Evolutionary conservation across 2,113 vertebrate genomes (phyloP).

Genomic region (Copsychus sechellarum): DNA sequence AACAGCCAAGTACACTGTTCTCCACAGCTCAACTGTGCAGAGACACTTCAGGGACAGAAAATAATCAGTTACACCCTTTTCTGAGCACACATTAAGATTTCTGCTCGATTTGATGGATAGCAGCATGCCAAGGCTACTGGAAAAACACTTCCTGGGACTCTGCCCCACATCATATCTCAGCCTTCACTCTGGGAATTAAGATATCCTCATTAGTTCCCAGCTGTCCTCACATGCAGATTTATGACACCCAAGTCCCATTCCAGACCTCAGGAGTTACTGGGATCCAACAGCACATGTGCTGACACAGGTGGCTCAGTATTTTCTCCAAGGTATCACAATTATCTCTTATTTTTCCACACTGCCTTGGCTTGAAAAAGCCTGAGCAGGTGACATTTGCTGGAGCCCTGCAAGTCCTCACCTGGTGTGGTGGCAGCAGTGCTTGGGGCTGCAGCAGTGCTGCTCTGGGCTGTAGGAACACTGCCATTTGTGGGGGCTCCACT

Average conservation of each 20-base stretch:
- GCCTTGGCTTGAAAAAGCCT: background rate
- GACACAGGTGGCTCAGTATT: background rate
- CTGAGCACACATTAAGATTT: background rate
- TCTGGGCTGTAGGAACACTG: background rate
- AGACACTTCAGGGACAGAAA: background rate
- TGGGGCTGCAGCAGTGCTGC: background rate
- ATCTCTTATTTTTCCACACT: background rate
- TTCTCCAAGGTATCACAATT: background rate
- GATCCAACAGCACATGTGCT: fast-evolving
- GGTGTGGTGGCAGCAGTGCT: slow-evolving; percentile 57
- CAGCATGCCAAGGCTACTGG: background rate
- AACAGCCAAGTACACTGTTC: background rate
- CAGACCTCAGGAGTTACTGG: background rate
- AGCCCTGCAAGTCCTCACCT: slow-evolving; percentile 54
- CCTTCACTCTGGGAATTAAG: background rate
- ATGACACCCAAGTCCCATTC: background rate
- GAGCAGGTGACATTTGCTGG: background rate
- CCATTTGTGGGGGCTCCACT: slow-evolving; percentile 20
- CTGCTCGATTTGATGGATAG: background rate
- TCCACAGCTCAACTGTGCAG: background rate
- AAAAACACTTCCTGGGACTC: background rate
- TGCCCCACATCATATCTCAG: background rate
- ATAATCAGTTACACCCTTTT: background rate
- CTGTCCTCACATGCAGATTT: background rate
- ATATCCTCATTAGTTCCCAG: background rate